A percentile compares a stretch with the other conserved stretches of the same genome.
Evolutionary conservation across 2,888 invertebrate genomes (phyloP).

Genomic region (Drosophila melanosoma): DNA sequence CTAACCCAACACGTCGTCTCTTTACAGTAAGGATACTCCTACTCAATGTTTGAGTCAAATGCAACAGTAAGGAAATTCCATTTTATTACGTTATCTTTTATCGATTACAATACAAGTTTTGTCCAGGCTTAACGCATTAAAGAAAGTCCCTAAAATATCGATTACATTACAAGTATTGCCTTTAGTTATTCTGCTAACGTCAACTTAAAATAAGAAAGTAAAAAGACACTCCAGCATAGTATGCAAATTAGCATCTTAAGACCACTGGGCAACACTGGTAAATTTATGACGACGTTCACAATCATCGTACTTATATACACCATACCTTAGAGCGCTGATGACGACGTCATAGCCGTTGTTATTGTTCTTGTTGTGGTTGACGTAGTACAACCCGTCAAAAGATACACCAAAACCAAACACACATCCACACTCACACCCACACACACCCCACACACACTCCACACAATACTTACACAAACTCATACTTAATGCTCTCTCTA

Average conservation of each 20-base stretch:
- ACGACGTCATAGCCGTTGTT: constrained; percentile 31
- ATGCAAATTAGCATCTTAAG: background rate
- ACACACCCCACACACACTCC: constrained; percentile 9
- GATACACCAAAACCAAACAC: constrained; percentile 20
- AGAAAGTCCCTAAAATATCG: background rate
- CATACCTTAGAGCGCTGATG: constrained; percentile 37
- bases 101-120: background rate
- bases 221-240: background rate
- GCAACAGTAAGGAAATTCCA: background rate
- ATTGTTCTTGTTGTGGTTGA: constrained; percentile 41
- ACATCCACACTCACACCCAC: constrained; percentile 13
- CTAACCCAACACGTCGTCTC: background rate
- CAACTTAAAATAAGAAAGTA: background rate
- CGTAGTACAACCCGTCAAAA: constrained; percentile 49
- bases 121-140: background rate
- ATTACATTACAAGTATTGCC: background rate
- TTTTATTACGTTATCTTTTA: background rate
- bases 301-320: constrained; percentile 32
- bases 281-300: constrained; percentile 58
- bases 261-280: background rate
- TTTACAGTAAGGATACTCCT: background rate
- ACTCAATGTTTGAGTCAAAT: background rate
- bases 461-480: constrained; percentile 1
- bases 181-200: background rate
- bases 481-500: constrained; percentile 33